These are phyloP conservation scores for Mayetiola destructor DNA, from an alignment of 2,888 invertebrate genomes.

Conservation along the genomic window DNA sequence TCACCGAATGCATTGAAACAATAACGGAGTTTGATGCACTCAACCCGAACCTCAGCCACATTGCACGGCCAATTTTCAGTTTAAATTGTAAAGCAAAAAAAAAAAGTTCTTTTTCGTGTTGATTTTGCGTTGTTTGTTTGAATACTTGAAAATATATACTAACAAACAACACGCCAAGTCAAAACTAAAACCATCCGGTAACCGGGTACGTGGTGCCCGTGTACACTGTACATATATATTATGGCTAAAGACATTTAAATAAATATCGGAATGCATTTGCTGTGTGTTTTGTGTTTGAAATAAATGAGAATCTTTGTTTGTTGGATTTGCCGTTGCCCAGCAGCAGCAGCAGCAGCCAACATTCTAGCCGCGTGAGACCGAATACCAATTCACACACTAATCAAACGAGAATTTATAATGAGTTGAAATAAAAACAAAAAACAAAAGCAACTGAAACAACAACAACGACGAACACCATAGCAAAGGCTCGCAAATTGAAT, in stretches of 20 bases:
- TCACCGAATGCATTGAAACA: too few species aligned
- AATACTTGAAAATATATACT: too few species aligned
- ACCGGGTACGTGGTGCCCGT: too few species aligned
- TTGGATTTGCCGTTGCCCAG: constrained; percentile 1
- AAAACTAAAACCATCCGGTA: too few species aligned
- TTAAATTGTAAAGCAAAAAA: neutral
- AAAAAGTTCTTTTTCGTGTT: neutral
- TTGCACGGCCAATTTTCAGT: neutral
- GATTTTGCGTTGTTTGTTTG: too few species aligned
- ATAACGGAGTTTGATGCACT: constrained; percentile 3
- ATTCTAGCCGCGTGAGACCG: constrained; percentile 3
- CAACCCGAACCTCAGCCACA: too few species aligned
- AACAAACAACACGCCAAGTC: too few species aligned
- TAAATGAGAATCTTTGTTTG: neutral
- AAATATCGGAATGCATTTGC: constrained; percentile 11
- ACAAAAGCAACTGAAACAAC: neutral
- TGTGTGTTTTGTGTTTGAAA: neutral
- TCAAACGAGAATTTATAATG: too few species aligned
- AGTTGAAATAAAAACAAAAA: neutral
- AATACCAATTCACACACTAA: constrained; percentile 1
- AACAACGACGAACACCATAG: neutral
- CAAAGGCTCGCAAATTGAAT: constrained; percentile 6
- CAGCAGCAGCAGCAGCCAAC: constrained; percentile 6
- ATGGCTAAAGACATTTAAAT: too few species aligned
- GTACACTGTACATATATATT: too few species aligned